phyloP scores from a whole-genome alignment of 2,113 vertebrate genomes.

The Orientallactaga bullata region DNA sequence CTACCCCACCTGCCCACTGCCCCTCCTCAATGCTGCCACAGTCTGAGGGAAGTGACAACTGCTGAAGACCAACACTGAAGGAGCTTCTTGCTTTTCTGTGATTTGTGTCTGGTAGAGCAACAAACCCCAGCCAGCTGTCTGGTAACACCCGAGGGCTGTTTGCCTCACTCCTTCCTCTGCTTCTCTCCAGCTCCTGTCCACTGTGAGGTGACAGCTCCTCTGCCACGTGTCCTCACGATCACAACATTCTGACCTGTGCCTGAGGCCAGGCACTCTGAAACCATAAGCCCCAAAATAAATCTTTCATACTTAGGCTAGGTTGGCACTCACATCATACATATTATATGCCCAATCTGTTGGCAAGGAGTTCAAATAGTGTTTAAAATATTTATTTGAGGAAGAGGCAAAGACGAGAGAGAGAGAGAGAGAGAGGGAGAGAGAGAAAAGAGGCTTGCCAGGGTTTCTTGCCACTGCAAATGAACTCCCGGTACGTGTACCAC shows the following conservation, averaged over 20 bases:
- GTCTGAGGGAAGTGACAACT: background rate
- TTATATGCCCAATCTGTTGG: no score
- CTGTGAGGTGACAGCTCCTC: background rate
- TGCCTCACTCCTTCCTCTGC: background rate
- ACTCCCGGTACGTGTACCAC: no score
- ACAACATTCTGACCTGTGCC: background rate
- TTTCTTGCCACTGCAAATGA: no score
- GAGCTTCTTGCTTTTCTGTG: background rate
- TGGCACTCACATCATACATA: no score
- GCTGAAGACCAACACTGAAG: background rate
- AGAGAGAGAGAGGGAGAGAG: no score
- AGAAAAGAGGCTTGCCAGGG: no score
- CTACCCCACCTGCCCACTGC: background rate
- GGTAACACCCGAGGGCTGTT: background rate
- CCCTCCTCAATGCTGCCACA: no score
- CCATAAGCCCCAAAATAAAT: background rate
- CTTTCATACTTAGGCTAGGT: background rate
- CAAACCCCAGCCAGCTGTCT: rapidly evolving
- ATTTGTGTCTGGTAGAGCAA: background rate
- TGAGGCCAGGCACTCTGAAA: background rate
- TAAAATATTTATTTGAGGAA: no score
- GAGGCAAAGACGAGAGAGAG: no score
- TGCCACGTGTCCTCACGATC: background rate
- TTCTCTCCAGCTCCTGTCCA: background rate
- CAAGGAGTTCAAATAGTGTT: no score